A percentile compares a stretch with the other conserved stretches of the same genome.
Conservation (phyloP, 2,113 vertebrate species). For the Lates calcarifer region DNA sequence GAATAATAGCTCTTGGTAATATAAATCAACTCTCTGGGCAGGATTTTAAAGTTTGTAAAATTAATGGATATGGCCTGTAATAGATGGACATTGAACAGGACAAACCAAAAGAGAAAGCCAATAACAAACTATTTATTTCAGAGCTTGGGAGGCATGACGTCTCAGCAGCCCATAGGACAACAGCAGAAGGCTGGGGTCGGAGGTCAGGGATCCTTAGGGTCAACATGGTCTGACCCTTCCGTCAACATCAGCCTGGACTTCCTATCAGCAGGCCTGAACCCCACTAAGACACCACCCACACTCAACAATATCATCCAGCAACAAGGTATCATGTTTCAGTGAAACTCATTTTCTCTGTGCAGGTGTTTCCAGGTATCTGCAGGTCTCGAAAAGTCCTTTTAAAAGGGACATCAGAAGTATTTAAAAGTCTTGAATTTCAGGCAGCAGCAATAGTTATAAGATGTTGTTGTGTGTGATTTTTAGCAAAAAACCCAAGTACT, state of each 20-base stretch:
- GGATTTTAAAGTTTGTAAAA: no score
- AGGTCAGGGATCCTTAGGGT: slow-evolving; percentile 89
- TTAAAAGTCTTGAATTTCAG: not conserved
- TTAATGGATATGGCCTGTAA: no score
- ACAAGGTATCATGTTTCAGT: slow-evolving; percentile 86
- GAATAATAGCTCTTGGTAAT: no score
- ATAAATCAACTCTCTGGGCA: no score
- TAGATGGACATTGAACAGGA: no score
- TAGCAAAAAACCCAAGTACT: not conserved
- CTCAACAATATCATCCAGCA: slow-evolving; percentile 97
- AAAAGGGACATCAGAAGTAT: not conserved
- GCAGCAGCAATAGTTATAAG: not conserved
- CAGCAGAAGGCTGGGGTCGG: slow-evolving; percentile 85
- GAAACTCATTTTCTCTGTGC: not conserved
- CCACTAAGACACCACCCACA: slow-evolving; percentile 92
- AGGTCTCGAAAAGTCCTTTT: not conserved
- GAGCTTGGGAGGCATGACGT: slow-evolving; percentile 87
- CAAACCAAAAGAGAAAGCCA: no score
- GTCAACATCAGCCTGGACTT: slow-evolving; percentile 99
- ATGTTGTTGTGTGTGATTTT: not conserved
- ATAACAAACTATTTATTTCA: slow-evolving; percentile 72
- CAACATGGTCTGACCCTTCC: slow-evolving; percentile 98
- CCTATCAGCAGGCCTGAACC: slow-evolving; percentile 94
- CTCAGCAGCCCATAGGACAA: slow-evolving; percentile 82
- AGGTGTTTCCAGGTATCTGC: no score